Conservation (phyloP, 35 echinoderm and acorn worm species). For the Hemicentrotus pulcherrimus region DNA sequence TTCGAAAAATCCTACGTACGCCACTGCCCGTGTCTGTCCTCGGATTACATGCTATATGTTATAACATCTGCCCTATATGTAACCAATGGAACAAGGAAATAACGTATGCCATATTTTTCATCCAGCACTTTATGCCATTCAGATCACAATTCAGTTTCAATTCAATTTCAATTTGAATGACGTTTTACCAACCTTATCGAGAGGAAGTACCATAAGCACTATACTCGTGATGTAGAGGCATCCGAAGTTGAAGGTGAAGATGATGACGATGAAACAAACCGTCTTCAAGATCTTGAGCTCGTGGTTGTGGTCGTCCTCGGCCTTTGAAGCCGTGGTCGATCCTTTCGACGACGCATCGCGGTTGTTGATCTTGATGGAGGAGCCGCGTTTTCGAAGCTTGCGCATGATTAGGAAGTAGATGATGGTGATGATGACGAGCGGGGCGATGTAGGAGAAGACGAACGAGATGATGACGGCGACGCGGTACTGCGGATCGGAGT, state of each 20-base stretch:
- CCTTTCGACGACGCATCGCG: neutral
- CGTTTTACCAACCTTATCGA: neutral
- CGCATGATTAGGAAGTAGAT: slow-evolving; percentile 22
- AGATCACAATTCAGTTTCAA: too few species aligned
- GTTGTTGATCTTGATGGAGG: neutral
- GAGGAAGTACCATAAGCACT: neutral
- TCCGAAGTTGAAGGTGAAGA: slow-evolving; percentile 46
- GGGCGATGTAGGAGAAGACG: slow-evolving; percentile 34
- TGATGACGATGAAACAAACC: slow-evolving; percentile 8
- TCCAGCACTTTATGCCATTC: too few species aligned
- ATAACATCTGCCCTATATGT: too few species aligned
- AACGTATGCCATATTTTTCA: too few species aligned
- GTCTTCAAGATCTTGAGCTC: neutral
- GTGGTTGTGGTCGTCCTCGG: neutral
- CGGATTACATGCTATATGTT: too few species aligned
- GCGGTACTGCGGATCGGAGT: neutral
- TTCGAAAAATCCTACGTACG: too few species aligned
- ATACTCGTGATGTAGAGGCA: slow-evolving; percentile 16
- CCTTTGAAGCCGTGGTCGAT: neutral
- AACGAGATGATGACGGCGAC: slow-evolving; percentile 26
- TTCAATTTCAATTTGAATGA: neutral
- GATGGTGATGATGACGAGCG: slow-evolving; percentile 28
- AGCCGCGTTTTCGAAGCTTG: slow-evolving; percentile 18
- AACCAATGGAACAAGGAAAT: too few species aligned
- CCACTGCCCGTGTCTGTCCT: too few species aligned